A percentile compares a stretch with the other conserved stretches of the same genome.
These are phyloP conservation scores for Imbricaverruca yamaguchii DNA, from an alignment of 2,888 invertebrate species.

Conservation along the genomic window DNA sequence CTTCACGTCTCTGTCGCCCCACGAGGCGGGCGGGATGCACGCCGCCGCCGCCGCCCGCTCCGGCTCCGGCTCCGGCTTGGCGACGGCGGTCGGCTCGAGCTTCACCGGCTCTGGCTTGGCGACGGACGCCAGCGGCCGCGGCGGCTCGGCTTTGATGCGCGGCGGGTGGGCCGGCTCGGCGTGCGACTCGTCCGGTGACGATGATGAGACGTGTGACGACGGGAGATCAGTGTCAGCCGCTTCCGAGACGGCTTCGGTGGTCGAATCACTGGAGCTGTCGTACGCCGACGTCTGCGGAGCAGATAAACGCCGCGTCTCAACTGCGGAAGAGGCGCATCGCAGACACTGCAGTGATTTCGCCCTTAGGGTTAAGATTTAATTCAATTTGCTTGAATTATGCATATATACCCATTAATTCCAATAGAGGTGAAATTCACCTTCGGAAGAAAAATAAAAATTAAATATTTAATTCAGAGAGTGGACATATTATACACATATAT, in stretches of 20 bases:
- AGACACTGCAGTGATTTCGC: no score
- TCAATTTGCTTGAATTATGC: no score
- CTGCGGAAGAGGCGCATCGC: no score
- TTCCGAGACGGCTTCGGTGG: neutral
- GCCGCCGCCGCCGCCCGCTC: neutral
- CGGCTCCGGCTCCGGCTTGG: neutral
- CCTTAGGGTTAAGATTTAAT: no score
- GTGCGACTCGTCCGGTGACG: neutral
- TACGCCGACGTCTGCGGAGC: neutral
- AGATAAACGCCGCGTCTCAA: no score
- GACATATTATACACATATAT: no score
- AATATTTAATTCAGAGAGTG: no score
- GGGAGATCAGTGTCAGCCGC: neutral
- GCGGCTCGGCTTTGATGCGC: constrained; percentile 20
- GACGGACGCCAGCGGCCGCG: neutral
- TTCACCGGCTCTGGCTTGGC: constrained; percentile 21
- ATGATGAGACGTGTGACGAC: neutral
- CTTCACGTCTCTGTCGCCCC: constrained; percentile 2
- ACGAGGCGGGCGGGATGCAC: no score
- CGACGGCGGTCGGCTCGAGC: neutral
- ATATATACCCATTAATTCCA: no score
- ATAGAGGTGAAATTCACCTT: no score
- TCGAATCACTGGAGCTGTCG: neutral
- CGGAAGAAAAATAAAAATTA: no score
- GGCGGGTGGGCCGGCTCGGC: neutral